Evolutionary conservation across 2,888 invertebrate genomes (phyloP).

Genomic region (Ametastegia equiseti): DNA sequence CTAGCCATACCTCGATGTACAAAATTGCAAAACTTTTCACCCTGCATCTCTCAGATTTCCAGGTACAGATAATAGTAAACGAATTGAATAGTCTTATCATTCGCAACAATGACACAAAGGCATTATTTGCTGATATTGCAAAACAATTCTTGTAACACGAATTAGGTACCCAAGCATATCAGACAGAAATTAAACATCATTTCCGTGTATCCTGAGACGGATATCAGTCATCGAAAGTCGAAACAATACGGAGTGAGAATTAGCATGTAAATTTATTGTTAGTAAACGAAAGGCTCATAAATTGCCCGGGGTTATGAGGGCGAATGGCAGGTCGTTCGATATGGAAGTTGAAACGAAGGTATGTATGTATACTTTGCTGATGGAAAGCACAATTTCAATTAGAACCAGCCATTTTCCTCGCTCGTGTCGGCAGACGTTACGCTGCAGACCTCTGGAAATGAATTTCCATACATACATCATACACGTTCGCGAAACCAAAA

Average conservation of each 20-base stretch:
- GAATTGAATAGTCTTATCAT: no score
- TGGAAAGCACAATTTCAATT: conserved; percentile 39
- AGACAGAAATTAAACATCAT: neutral
- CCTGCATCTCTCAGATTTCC: neutral
- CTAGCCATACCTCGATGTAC: conserved; percentile 2
- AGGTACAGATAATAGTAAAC: neutral
- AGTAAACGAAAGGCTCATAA: conserved; percentile 22
- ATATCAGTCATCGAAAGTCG: neutral
- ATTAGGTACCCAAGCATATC: neutral
- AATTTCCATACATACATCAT: neutral
- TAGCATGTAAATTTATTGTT: conserved; percentile 14
- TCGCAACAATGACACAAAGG: no score
- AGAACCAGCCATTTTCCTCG: conserved; percentile 10
- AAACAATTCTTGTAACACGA: neutral
- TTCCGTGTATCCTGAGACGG: neutral
- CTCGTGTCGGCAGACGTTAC: neutral
- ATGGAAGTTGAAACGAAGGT: conserved; percentile 37
- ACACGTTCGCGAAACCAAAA: neutral
- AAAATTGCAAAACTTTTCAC: conserved; percentile 12
- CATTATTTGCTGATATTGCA: no score
- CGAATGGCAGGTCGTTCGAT: conserved; percentile 25
- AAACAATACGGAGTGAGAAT: neutral
- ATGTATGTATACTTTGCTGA: neutral
- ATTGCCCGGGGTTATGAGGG: neutral
- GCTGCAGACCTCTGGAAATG: neutral